Evolutionary conservation across 37 sponge, comb jelly and placozoan genomes (phyloP), one percentile per base, ranked within the genome.

Genomic region (Aplysina aerophoba): DNA sequence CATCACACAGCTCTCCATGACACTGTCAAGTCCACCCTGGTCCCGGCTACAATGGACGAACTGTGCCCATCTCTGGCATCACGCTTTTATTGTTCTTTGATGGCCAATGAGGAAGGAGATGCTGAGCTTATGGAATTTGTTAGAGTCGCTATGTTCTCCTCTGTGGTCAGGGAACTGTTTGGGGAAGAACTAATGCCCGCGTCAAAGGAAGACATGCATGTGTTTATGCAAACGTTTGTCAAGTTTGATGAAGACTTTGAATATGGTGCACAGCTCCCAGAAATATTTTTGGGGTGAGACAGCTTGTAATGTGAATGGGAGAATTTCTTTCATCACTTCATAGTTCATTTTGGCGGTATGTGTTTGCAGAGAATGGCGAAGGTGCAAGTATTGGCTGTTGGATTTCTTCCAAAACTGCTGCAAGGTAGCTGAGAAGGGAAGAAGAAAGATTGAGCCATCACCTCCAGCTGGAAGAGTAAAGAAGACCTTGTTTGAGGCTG

Each of bases 221-320:
- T 83, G 35, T 69, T 92, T 13, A 66, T 39, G 59, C 35, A 83
- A 55, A 36, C 30, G 4, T 94, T 94, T 61, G 33, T 87, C 50
- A 92, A 92, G 44, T 94, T 80, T 87, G 95, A 94, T 87, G 87
- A 59, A 20, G 95, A 94, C 33, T 94, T 94, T 83, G 93, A 94
- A 61, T 92, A 92, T 85, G 95, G 95, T 22, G 89, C 90, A 34
- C 85, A 94, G 69, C 53, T 94, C 21, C 95, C 95, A 25, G 85
- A 82, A 34, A 85, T 92, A 55, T 87, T 94, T 59, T 55, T 92
- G 33, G 87, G 79, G 95, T 94, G 1, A 81, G 82, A 73, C 19
- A 62, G 15, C 19, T 54, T 77, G 44, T 20, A 22, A 77, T 34
- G n/a, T 54, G 28, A 33, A 28, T 65, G 12, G 31, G 4, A 65